Evolutionary conservation across 2,888 invertebrate species (phyloP), one percentile per base, ranked within the genome.

Genomic region (Pseudococcus viburni): DNA sequence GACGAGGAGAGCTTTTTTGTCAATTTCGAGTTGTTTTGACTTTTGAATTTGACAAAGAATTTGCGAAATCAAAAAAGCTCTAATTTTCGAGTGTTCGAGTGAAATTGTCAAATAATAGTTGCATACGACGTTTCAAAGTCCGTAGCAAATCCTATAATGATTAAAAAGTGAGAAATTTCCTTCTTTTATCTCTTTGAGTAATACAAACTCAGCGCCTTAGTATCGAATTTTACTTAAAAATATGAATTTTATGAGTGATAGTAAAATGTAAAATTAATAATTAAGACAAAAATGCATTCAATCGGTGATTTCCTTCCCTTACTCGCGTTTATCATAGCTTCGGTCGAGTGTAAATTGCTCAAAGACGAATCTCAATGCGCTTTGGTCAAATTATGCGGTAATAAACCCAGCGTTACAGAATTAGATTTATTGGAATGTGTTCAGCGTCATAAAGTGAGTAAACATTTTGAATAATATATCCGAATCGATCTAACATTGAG

Each of bases 341-440:
- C 80, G 11, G 42, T 42, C 42, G 19, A 39, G 15, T 80, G 86
- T 64, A 86, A 86, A 73, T 22, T 46, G 19, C 42, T 73, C 8
- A 86, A 19, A 68, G 87, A 87, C 33, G 77, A 77, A 77, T 7
- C 51, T n/a, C 73, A 87, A 55, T 87, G 87, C 73, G 48, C 48
- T 83, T 15, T 87, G 17, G 11, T 4, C 17, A 80, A 80, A 77
- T 55, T 87, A 80, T 87, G 87, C 48, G 77, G 48, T 9, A 51
- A 87, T 80, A 51, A 51, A 87, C 26, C 73, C 0, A 48, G 26
- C 42, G 12, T 26, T 26, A n/a, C 88, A 3, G 88, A 89, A 51
- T 84, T 89, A 19, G 89, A 89, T 84, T 22, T 88, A 12, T 59
- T 89, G 80, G 89, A 89, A 42, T 89, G 89, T 64, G 68, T 89